phyloP scores from a whole-genome alignment of 2,797 vertebrate genomes.

The Coranthus polyacanthus region DNA sequence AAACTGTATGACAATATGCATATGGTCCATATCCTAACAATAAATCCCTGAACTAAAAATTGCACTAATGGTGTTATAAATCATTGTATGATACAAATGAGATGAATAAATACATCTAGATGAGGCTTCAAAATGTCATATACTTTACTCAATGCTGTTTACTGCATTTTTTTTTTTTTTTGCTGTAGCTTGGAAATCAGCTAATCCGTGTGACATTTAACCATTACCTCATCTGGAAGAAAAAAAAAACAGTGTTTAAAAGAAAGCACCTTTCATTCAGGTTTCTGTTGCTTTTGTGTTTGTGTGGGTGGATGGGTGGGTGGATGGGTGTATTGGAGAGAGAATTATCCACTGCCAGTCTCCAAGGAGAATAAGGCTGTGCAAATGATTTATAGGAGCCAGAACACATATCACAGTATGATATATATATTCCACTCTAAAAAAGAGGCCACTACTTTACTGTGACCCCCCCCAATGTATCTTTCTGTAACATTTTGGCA shows the following conservation, averaged over 20 bases:
- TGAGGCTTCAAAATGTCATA: neutral
- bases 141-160: neutral
- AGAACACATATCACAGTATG: conserved; percentile 58
- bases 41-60: neutral
- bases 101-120: neutral
- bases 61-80: neutral
- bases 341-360: conserved; percentile 53
- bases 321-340: conserved; percentile 13
- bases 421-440: conserved; percentile 59
- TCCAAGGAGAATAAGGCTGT: conserved; percentile 57
- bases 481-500: conserved; percentile 66
- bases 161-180: too few relatives aligned
- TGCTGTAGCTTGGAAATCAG: neutral
- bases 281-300: neutral
- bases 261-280: conserved; percentile 1
- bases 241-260: neutral
- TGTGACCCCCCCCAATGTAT: conserved; percentile 58
- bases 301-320: conserved; percentile 13
- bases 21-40: neutral
- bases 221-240: conserved; percentile 8
- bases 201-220: conserved; percentile 25
- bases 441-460: conserved; percentile 39
- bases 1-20: neutral
- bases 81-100: neutral
- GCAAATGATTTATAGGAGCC: conserved; percentile 77